Percentiles rank a stretch among this genome's conserved stretches.
phyloP scores from a whole-genome alignment of 2,888 invertebrate genomes.

The Mermis nigrescens region DNA sequence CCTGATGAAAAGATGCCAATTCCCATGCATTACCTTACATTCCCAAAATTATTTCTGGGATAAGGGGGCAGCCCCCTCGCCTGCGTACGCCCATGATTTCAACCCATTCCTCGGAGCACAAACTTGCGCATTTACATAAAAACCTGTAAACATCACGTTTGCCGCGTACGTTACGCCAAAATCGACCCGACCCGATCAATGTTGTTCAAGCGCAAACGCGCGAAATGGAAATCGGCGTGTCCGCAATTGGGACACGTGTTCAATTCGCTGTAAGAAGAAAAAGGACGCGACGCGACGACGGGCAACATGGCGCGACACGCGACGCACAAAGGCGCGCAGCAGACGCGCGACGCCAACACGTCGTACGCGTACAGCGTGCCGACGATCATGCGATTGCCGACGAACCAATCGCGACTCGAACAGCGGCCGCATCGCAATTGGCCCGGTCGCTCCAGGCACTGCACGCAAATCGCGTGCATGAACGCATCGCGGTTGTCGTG shows the following conservation, averaged over 20 bases:
- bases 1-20: too few relatives aligned
- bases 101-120: too few relatives aligned
- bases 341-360: conserved; percentile 88
- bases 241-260: conserved; percentile 78
- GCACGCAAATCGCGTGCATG: conserved; percentile 82
- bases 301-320: conserved; percentile 69
- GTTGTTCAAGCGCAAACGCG: conserved; percentile 6
- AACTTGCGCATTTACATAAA: too few relatives aligned
- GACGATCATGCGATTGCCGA: conserved; percentile 72
- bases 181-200: neutral
- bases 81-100: too few relatives aligned
- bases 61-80: too few relatives aligned
- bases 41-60: too few relatives aligned
- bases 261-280: conserved; percentile 80
- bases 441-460: conserved; percentile 59
- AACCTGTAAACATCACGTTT: too few relatives aligned
- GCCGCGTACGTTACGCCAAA: neutral
- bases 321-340: conserved; percentile 83
- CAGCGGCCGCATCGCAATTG: conserved; percentile 52
- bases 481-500: conserved; percentile 72
- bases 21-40: too few relatives aligned
- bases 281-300: conserved; percentile 68
- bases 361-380: conserved; percentile 97
- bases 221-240: conserved; percentile 70
- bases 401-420: conserved; percentile 61